Evolutionary conservation across 2,797 vertebrate genomes (phyloP), one percentile per base, ranked within the genome.

Genomic region (Calcarius lapponicus): DNA sequence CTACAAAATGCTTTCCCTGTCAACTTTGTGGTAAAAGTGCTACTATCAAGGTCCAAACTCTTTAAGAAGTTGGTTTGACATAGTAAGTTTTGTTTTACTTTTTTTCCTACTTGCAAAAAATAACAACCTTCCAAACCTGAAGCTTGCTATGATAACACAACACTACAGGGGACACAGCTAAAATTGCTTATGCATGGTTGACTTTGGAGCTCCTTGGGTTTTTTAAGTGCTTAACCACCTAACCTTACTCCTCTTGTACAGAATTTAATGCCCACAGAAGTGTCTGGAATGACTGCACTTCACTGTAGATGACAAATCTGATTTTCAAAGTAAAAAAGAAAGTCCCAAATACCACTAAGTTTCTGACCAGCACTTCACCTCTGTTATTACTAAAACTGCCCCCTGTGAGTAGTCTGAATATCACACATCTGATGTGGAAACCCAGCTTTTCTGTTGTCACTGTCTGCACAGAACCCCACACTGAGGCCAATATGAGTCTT

Each of bases 221-320:
- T 89, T 95, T 88, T 53, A 84, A 86, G 54, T 45, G 26, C n/a
- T 88, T 93, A 88, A 71, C 40, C n/a, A 48, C 53, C 67, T 71
- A 81, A 65, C 15, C 17, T 53, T 58, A 4, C 36, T 67, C 62
- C 70, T 90, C 54, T 79, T 3, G 1, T 53, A 62, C 17, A 69
- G 47, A 80, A 89, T 47, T 69, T 57, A 58, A 83, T 91, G 51
- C 10, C 36, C 42, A 65, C 2, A 20, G 21, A 38, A 73, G 22
- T 34, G 24, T 67, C 71, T 80, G 47, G 17, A 28, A 9, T n/a
- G 61, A 42, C 15, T 57, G 34, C 48, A 50, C 29, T 76, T 66
- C 64, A 57, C 12, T 82, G 43, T 20, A 60, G 24, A 43, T 58
- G 4, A 60, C 11, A 80, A 83, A 85, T 3, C 17, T 17, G 24